Base-by-base conservation (phyloP, 1,140 invertebrate genomes). In the Onthophagus taurus region DNA sequence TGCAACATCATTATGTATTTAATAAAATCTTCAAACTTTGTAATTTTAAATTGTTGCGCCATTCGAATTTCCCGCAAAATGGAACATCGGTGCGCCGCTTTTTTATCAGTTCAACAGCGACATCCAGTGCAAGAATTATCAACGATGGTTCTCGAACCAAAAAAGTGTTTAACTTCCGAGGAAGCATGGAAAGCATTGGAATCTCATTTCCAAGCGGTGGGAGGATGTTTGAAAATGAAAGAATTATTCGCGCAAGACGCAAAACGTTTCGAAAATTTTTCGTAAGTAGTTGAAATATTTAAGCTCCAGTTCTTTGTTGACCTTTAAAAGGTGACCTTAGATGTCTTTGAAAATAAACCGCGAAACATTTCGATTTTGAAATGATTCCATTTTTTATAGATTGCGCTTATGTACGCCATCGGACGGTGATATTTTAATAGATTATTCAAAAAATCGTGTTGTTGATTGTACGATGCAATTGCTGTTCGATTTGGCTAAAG, bases 391-490 rank as follows among this genome's bases (percentile, higher is more conserved):
- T 12, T 44, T 42, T 36, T 24, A 13, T 33, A 31, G 18, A 8
- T 19, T 24, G 29, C 91, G 89, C 64, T 64, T 87, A 29, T 75
- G 67, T 29, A 54, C 87, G 5, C 84, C 85, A 21, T 71, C 80
- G 45, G 87, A 91, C 76, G 89, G 89, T 13, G 77, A 85, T 2
- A 88, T 99, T 60, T 71, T 98, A 17, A 55, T 91, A 48, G 96
- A 99, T 71, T 99, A 85, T 67, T 99, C 95, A 8, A 99, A 99
- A 68, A 99, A 99, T 68, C 72, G 92, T 12, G 74, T 98, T 39
- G 81, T 89, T 60, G 77, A 85, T 13, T 78, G 85, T 51, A 76
- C 81, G 1, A 71, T 95, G 50, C 59, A 71, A 3, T 58, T 87
- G 6, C 72, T 99, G 4, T 66, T 97, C 35, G 71, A 88, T 31